Percentiles rank a stretch among this genome's conserved stretches.
Evolutionary conservation across 2,888 invertebrate species (phyloP).

Genomic region (Tubulanus polymorphus): DNA sequence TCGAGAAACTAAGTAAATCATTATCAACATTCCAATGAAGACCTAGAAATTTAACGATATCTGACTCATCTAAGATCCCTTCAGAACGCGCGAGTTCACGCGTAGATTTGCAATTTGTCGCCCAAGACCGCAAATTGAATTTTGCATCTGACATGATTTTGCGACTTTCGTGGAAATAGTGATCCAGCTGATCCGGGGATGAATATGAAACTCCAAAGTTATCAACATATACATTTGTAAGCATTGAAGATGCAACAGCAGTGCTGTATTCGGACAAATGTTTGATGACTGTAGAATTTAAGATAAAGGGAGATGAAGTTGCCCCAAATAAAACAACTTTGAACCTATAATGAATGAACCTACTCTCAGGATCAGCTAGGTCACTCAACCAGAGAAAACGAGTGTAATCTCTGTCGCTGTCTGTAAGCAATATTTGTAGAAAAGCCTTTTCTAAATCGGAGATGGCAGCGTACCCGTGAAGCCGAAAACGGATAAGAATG

Average conservation of each 20-base stretch:
- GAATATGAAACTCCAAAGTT: too few species aligned
- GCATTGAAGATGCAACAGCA: too few species aligned
- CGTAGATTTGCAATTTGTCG: too few species aligned
- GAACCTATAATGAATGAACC: constrained; percentile 9
- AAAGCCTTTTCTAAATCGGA: constrained; percentile 19
- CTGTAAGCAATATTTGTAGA: constrained; percentile 13
- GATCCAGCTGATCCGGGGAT: too few species aligned
- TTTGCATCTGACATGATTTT: constrained; percentile 16
- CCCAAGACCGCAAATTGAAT: too few species aligned
- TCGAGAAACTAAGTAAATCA: too few species aligned
- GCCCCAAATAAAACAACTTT: constrained; percentile 10
- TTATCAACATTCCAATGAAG: too few species aligned
- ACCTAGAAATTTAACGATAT: too few species aligned
- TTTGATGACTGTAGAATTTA: constrained; percentile 17
- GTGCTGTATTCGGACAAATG: too few species aligned
- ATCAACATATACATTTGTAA: too few species aligned
- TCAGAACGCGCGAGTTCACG: too few species aligned
- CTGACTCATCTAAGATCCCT: too few species aligned
- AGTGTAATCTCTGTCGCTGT: constrained; percentile 14
- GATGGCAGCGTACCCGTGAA: constrained; percentile 12
- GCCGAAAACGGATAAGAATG: constrained; percentile 17
- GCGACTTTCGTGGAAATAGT: constrained; percentile 9
- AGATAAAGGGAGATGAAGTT: constrained; percentile 12
- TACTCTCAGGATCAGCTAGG: neutral
- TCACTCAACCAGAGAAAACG: constrained; percentile 18